Percentiles rank a stretch among this genome's conserved stretches.
These are phyloP conservation scores for Sebastiscus tertius DNA, from an alignment of 2,797 vertebrate genomes.

Conservation along the genomic window DNA sequence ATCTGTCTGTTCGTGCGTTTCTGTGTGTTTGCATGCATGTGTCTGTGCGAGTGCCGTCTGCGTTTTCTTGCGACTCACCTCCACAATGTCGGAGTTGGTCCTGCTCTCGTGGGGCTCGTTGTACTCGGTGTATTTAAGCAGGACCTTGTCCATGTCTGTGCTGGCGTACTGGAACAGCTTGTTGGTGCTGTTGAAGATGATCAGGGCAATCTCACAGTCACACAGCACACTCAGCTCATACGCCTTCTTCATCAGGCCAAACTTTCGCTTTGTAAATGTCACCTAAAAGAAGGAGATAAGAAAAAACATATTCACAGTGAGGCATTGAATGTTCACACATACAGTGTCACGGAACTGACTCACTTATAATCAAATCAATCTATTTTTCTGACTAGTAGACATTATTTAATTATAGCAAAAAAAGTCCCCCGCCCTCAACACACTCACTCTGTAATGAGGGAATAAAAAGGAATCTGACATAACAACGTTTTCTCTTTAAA, in stretches of 20 bases:
- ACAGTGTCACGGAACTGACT: background rate
- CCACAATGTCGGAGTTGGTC: constrained; percentile 97
- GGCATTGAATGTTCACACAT: background rate
- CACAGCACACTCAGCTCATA: constrained; percentile 96
- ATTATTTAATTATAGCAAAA: constrained; percentile 7
- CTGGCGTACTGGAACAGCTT: constrained; percentile 98
- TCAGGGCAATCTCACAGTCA: constrained; percentile 98
- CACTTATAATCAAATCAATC: background rate
- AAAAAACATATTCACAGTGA: background rate
- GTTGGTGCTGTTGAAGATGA: constrained; percentile 99
- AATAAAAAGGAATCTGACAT: constrained; percentile 45
- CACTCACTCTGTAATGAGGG: constrained; percentile 24
- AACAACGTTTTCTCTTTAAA: constrained; percentile 47
- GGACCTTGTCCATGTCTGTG: constrained; percentile 98
- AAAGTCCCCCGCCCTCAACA: background rate
- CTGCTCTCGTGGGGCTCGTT: constrained; percentile 96
- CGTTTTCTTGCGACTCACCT: constrained; percentile 83
- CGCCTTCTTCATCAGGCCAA: constrained; percentile 98
- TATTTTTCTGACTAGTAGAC: constrained; percentile 24
- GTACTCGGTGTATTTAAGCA: constrained; percentile 97
- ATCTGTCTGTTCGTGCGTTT: constrained; percentile 64
- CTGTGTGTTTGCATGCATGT: constrained; percentile 50
- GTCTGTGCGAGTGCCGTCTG: constrained; percentile 37
- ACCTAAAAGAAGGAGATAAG: constrained; percentile 79
- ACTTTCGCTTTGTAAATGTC: constrained; percentile 97